phyloP scores from a whole-genome alignment of 2,888 invertebrate species.

The Synergus laeviventris region DNA sequence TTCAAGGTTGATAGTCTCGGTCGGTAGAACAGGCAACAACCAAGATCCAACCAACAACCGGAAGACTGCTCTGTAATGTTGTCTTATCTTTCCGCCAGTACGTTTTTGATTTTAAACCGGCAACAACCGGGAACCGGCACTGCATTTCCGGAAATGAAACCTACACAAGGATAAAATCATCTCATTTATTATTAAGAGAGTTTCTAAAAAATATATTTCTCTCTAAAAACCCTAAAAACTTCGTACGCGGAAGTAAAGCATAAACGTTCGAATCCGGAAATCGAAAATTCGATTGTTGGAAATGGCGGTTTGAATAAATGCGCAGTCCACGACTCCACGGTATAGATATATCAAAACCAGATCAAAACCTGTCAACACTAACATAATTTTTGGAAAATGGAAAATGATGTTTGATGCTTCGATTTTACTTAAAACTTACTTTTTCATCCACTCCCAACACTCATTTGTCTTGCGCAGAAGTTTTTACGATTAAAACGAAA shows the following conservation, averaged over 20 bases:
- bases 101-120: background rate
- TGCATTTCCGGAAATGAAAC: slow-evolving; percentile 2
- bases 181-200: background rate
- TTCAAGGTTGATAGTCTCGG: background rate
- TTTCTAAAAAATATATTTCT: background rate
- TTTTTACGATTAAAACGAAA: background rate
- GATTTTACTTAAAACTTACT: background rate
- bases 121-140: slow-evolving; percentile 9
- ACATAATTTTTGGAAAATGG: background rate
- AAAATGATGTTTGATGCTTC: background rate
- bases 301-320: slow-evolving; percentile 15
- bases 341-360: background rate
- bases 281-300: background rate
- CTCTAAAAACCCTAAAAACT: background rate
- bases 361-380: too few relatives aligned
- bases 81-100: too few relatives aligned
- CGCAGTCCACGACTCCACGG: background rate
- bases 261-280: background rate
- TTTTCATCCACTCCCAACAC: background rate
- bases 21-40: background rate
- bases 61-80: too few relatives aligned
- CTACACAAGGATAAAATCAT: background rate
- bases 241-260: background rate
- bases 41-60: too few relatives aligned
- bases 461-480: background rate